Evolutionary conservation across 2,113 vertebrate genomes (phyloP), one percentile per base, ranked within the genome.

Genomic region (Callocephalon fimbriatum): DNA sequence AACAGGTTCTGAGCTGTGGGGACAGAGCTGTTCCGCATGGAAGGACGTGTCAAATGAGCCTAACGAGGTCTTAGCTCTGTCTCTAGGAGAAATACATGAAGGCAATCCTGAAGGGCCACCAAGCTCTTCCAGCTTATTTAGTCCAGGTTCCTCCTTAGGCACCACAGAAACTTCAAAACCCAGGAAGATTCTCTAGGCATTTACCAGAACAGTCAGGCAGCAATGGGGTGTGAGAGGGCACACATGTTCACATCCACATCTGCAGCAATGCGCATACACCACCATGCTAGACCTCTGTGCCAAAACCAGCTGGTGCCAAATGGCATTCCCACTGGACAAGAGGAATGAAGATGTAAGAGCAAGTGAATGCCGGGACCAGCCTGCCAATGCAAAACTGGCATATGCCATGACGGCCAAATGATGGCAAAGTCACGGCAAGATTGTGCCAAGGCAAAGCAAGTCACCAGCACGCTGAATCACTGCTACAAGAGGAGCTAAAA

Each of bases 361-460:
- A 87, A 73, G 90, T 81, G 54, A 91, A 80, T 8, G 32, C 50
- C 47, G 42, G 81, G 45, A 53, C 16, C 17, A 82, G 44, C 38
- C 54, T 72, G 79, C 58, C 75, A 88, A 40, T 15, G 15, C 10
- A 78, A 62, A 88, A 42, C 26, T 48, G 38, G 56, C 32, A 25
- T 5, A 70, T 37, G 65, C 93, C 53, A 0, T 2, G 9, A 61
- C 37, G 54, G 90, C 92, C 15, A 74, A 73, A 45, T 7, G 32
- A 84, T 42, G 76, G 80, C 84, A 84, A 61, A 91, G 50, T 31
- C 45, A 59, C 0, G 0, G 53, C 38, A 74, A 38, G 35, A 17
- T 7, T 27, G 61, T 59, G 84, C 83, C 76, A 96, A 89, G 29
- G 63, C 75, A 83, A 59, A 92, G 26, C 50, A 91, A 91, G 75